A percentile compares a stretch with the other conserved stretches of the same genome.
Conservation (phyloP, 2,888 invertebrate genomes). For the Ichneumon xanthorius region DNA sequence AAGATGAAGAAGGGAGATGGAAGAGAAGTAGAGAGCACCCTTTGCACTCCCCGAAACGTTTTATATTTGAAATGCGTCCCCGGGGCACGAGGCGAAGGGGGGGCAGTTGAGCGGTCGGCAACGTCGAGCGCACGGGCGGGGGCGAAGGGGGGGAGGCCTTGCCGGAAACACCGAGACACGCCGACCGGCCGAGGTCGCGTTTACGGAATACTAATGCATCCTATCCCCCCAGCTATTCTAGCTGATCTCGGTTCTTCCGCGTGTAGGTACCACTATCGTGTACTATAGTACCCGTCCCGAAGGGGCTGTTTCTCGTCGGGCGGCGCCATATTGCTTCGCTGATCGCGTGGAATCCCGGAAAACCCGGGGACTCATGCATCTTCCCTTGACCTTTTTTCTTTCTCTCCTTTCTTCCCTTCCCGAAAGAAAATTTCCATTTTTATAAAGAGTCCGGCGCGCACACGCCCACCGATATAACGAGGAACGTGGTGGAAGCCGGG, state of each 20-base stretch:
- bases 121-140: constrained; percentile 22
- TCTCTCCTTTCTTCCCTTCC: constrained; percentile 12
- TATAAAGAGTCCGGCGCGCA: constrained; percentile 63
- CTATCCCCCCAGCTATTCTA: constrained; percentile 65
- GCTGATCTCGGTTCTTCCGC: constrained; percentile 56
- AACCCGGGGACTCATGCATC: constrained; percentile 66
- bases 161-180: constrained; percentile 77
- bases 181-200: constrained; percentile 69
- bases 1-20: constrained; percentile 1
- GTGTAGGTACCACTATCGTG: constrained; percentile 55
- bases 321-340: constrained; percentile 74
- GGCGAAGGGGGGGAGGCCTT: constrained; percentile 64
- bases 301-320: constrained; percentile 73
- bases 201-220: constrained; percentile 79
- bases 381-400: constrained; percentile 47
- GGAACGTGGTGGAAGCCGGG: constrained; percentile 51
- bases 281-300: constrained; percentile 68
- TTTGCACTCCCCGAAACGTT: constrained; percentile 58
- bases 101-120: constrained; percentile 54
- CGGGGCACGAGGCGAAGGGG: constrained; percentile 52
- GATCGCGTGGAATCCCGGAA: constrained; percentile 73
- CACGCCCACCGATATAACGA: constrained; percentile 64
- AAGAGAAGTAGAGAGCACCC: constrained; percentile 22
- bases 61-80: constrained; percentile 71
- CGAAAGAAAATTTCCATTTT: constrained; percentile 69